Base-by-base conservation (phyloP, 1,140 invertebrate species). In the Plectrocnemia conspersa region DNA sequence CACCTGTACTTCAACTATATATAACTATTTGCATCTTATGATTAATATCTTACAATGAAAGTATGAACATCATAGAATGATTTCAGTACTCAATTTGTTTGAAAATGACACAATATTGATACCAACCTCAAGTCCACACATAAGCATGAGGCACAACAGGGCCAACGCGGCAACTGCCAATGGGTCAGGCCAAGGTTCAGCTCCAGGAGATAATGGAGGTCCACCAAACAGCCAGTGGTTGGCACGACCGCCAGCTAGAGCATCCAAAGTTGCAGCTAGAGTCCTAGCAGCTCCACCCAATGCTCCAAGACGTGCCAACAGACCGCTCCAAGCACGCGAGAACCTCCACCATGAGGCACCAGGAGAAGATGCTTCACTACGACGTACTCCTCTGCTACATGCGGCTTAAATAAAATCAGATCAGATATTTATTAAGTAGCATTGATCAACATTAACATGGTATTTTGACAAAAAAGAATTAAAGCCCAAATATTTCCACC, bases 81-180 rank as follows among this genome's bases (percentile, higher is more conserved):
- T n/a, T n/a, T n/a, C n/a, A n/a, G n/a, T n/a, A n/a, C n/a, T n/a
- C n/a, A n/a, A n/a, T n/a, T n/a, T n/a, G n/a, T n/a, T n/a, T n/a
- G n/a, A n/a, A n/a, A n/a, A n/a, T n/a, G n/a, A n/a, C n/a, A n/a
- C n/a, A n/a, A n/a, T n/a, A n/a, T n/a, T n/a, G n/a, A n/a, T n/a
- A n/a, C n/a, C n/a, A 67, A 83, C 82, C 76, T 84, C 82, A 32
- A 85, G 66, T 13, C 82, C 82, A 61, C 83, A 76, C 79, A 84
- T 83, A 62, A 83, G 84, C 73, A 85, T 79, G 42, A 77, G 76
- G 4, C 80, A 82, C 2, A 83, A 77, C 1, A 84, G 71, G 61
- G 81, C 74, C 2, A 83, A 77, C 10, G 84, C 80, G 0, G 78
- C 78, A 4, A 84, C 79, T n/a, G 82, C 82, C 15, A 84, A 62